Percentiles rank a stretch among this genome's conserved stretches.
Conservation (phyloP, 2,797 vertebrate species). For the Syngnathus rostellatus region DNA sequence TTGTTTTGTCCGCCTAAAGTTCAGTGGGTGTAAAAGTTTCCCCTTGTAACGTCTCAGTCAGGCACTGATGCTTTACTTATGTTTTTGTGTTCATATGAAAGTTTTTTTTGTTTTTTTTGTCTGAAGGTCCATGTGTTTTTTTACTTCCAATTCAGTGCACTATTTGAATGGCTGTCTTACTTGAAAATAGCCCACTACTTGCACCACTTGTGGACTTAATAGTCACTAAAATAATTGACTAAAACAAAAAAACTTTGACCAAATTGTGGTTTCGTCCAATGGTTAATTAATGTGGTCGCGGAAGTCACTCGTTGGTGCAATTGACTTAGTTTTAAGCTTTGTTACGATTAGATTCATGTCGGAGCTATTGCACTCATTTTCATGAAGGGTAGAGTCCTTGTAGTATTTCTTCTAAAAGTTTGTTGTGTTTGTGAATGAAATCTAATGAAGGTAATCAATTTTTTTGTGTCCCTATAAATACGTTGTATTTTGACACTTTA, state of each 20-base stretch:
- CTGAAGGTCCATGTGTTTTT: not conserved
- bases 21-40: not conserved
- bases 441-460: constrained; percentile 25
- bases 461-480: no score
- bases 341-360: not conserved
- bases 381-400: constrained; percentile 43
- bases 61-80: constrained; percentile 4
- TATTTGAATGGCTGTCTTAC: no score
- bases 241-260: no score
- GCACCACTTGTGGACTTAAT: no score
- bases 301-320: no score
- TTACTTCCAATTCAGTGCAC: not conserved
- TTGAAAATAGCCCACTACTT: no score
- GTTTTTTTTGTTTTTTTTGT: not conserved
- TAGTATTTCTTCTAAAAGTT: constrained; percentile 39
- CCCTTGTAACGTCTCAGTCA: constrained; percentile 14
- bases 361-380: constrained; percentile 35
- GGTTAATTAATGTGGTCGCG: no score
- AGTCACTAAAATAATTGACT: no score
- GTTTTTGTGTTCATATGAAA: not conserved
- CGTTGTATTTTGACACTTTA: no score
- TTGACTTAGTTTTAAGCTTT: no score
- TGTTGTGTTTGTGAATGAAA: constrained; percentile 21
- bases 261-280: no score
- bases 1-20: constrained; percentile 10